These are phyloP conservation scores for Cebus imitator DNA, from an alignment of 2,113 vertebrate genomes.

Conservation along the genomic window DNA sequence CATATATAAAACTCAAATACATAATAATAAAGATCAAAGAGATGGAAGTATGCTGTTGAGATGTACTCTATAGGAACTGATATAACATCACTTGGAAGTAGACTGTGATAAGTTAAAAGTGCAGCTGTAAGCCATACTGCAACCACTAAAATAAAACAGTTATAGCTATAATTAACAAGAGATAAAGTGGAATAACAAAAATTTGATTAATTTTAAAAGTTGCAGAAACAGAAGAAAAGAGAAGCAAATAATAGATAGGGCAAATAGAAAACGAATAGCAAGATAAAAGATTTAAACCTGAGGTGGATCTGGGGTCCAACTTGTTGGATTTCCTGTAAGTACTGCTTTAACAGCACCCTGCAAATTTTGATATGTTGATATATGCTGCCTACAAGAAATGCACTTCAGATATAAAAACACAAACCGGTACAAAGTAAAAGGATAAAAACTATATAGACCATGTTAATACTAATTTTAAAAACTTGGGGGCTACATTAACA, in stretches of 20 bases:
- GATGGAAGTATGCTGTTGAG: background rate
- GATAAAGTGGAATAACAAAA: conserved; percentile 29
- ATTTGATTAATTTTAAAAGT: background rate
- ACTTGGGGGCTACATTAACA: background rate
- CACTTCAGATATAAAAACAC: conserved; percentile 25
- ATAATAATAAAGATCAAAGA: background rate
- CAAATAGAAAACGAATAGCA: background rate
- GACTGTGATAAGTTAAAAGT: background rate
- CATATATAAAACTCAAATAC: conserved; percentile 4
- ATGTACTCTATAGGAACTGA: background rate
- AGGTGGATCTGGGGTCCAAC: too few relatives aligned
- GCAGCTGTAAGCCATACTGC: background rate
- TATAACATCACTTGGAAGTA: conserved; percentile 7
- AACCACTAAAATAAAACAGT: background rate
- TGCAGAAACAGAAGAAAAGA: background rate
- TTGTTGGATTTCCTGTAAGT: too few relatives aligned
- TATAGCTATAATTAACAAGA: conserved; percentile 8
- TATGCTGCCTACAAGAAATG: background rate
- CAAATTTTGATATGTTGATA: background rate
- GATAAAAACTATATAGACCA: background rate
- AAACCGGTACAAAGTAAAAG: conserved; percentile 34
- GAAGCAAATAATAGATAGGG: background rate
- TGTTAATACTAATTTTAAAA: conserved; percentile 31
- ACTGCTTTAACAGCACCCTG: too few relatives aligned
- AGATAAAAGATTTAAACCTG: background rate